Conservation (phyloP, 1,140 invertebrate species). For the Drosophila micromelanica region DNA sequence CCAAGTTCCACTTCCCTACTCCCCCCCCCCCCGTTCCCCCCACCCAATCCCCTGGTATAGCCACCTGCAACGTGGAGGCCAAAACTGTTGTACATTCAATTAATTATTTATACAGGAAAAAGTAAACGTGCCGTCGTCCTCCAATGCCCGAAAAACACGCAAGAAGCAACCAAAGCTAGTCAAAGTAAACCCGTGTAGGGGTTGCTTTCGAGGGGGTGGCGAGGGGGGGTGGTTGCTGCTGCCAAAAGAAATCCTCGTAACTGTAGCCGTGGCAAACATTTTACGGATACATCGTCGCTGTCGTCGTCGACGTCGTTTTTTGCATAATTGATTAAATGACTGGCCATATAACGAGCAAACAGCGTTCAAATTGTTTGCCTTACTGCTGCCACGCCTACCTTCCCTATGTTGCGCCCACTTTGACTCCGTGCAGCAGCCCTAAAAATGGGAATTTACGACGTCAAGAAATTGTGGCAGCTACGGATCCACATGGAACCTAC, state of each 20-base stretch:
- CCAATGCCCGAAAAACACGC: constrained; percentile 30
- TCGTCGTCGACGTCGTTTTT: constrained; percentile 77
- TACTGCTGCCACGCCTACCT: constrained; percentile 21
- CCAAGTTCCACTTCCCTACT: no score
- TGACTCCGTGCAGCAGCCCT: constrained; percentile 16
- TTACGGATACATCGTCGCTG: constrained; percentile 73
- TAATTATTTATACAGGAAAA: constrained; percentile 80
- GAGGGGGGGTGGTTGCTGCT: no score
- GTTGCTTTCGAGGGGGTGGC: neutral
- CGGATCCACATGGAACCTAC: constrained; percentile 16
- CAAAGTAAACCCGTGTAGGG: neutral
- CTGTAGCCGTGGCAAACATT: constrained; percentile 63
- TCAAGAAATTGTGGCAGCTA: constrained; percentile 40
- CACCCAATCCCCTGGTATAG: no score
- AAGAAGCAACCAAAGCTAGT: constrained; percentile 35
- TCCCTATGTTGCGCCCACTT: no score
- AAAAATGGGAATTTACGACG: constrained; percentile 66
- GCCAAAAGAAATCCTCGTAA: constrained; percentile 24
- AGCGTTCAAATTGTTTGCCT: constrained; percentile 43
- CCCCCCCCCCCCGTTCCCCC: no score
- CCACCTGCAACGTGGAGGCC: neutral
- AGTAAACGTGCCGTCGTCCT: constrained; percentile 68
- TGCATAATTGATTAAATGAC: constrained; percentile 81
- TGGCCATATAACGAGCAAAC: constrained; percentile 64
- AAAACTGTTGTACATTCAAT: constrained; percentile 77